These are phyloP conservation scores for Dinoponera quadriceps DNA, from an alignment of 1,140 invertebrate genomes.

Conservation along the genomic window DNA sequence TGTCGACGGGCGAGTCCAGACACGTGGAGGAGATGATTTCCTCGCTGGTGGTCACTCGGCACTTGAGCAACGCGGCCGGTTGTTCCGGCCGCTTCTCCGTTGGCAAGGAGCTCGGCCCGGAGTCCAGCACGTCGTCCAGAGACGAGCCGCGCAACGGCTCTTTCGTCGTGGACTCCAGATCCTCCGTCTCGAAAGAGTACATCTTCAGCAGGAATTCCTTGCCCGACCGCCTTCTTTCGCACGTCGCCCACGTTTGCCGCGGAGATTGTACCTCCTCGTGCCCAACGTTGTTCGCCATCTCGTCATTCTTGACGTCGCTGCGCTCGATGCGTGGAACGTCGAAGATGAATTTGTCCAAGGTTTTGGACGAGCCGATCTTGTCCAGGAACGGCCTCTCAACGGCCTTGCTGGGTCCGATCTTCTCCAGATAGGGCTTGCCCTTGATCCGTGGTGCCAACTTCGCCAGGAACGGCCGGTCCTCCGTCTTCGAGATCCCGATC, in stretches of 20 bases:
- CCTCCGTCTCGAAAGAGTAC: slow-evolving; percentile 84
- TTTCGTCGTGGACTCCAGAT: slow-evolving; percentile 74
- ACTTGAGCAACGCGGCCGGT: slow-evolving; percentile 78
- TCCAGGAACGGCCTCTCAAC: slow-evolving; percentile 82
- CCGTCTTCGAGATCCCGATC: slow-evolving; percentile 83
- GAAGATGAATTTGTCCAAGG: slow-evolving; percentile 82
- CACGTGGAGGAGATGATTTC: slow-evolving; percentile 80
- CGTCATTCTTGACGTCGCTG: too few species aligned
- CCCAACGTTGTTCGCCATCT: neutral
- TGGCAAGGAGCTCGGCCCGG: slow-evolving; percentile 77
- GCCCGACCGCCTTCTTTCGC: slow-evolving; percentile 76
- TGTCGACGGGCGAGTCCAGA: slow-evolving; percentile 77
- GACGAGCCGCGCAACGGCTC: slow-evolving; percentile 76
- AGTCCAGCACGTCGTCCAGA: slow-evolving; percentile 79
- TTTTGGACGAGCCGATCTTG: slow-evolving; percentile 82
- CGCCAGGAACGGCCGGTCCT: slow-evolving; percentile 81
- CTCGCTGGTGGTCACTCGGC: slow-evolving; percentile 82
- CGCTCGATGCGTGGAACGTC: slow-evolving; percentile 64
- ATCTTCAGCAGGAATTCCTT: slow-evolving; percentile 81
- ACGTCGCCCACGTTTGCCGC: neutral
- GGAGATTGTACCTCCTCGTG: neutral
- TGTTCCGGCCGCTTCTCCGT: slow-evolving; percentile 73
- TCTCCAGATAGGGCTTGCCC: slow-evolving; percentile 83
- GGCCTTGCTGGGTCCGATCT: slow-evolving; percentile 81
- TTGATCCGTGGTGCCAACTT: slow-evolving; percentile 81